These are phyloP conservation scores for Danio choprae DNA, from an alignment of 2,797 vertebrate species.

Conservation along the genomic window DNA sequence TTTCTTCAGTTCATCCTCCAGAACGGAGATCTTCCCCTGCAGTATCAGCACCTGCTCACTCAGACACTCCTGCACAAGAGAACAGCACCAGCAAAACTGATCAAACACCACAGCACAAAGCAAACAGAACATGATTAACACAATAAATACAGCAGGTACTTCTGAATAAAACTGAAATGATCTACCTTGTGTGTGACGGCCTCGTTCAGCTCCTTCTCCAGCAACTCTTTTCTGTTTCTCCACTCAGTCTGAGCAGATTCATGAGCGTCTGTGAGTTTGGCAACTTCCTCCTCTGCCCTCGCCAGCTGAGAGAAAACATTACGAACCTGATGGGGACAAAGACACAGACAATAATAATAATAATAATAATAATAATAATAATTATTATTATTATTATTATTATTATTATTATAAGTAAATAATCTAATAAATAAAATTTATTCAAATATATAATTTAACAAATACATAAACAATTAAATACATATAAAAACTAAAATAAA, in stretches of 20 bases:
- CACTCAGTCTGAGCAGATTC: conserved; percentile 65
- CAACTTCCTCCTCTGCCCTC: conserved; percentile 68
- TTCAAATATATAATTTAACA: too few relatives aligned
- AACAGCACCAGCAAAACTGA: not conserved
- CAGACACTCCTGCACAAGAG: conserved; percentile 79
- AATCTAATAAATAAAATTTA: too few relatives aligned
- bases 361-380: too few relatives aligned
- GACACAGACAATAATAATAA: not conserved
- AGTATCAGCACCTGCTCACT: conserved; percentile 90
- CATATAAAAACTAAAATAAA: too few relatives aligned
- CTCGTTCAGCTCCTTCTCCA: conserved; percentile 70
- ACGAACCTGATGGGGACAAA: conserved; percentile 66
- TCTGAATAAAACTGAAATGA: not conserved
- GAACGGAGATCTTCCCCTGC: conserved; percentile 87
- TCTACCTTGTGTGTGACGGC: conserved; percentile 72
- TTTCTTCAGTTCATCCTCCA: conserved; percentile 85
- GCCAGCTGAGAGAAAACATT: conserved; percentile 64
- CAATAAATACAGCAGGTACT: not conserved
- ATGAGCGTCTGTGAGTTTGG: conserved; percentile 65
- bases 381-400: too few relatives aligned
- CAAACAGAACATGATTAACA: not conserved
- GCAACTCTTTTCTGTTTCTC: conserved; percentile 55
- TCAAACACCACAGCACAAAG: not conserved
- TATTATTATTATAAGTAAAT: too few relatives aligned
- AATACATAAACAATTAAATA: too few relatives aligned